Conservation (phyloP, 2,888 invertebrate genomes). For the Charanyca ferruginea region DNA sequence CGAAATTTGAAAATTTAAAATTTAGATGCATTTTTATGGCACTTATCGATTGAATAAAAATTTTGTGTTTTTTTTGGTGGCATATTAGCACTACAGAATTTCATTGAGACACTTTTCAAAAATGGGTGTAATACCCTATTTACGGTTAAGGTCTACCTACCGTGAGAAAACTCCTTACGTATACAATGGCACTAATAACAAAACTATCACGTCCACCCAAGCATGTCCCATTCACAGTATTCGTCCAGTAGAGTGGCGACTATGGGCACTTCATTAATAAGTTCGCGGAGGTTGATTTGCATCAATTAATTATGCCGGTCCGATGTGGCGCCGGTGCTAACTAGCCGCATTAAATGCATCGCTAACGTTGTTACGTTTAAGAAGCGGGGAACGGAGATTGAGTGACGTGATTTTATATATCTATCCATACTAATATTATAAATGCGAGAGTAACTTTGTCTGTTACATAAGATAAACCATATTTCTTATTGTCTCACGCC, state of each 20-base stretch:
- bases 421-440: no score
- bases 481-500: no score
- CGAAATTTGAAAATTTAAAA: no score
- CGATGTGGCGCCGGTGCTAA: slow-evolving; percentile 36
- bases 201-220: slow-evolving; percentile 14
- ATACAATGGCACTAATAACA: slow-evolving; percentile 1
- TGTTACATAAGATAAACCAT: no score
- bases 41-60: no score
- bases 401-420: slow-evolving; percentile 1
- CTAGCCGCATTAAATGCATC: slow-evolving; percentile 24
- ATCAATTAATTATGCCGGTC: slow-evolving; percentile 35
- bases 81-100: no score
- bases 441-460: no score
- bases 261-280: slow-evolving; percentile 32
- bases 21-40: no score
- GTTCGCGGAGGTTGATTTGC: slow-evolving; percentile 42
- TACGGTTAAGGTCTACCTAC: no score
- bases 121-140: no score
- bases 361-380: slow-evolving; percentile 20
- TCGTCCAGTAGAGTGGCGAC: neutral
- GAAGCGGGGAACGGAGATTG: neutral
- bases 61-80: no score
- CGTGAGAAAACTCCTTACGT: neutral
- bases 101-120: no score
- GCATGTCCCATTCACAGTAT: slow-evolving; percentile 5